These are phyloP conservation scores for Dendrocopos noguchii DNA, from an alignment of 2,113 vertebrate species.

Conservation along the genomic window DNA sequence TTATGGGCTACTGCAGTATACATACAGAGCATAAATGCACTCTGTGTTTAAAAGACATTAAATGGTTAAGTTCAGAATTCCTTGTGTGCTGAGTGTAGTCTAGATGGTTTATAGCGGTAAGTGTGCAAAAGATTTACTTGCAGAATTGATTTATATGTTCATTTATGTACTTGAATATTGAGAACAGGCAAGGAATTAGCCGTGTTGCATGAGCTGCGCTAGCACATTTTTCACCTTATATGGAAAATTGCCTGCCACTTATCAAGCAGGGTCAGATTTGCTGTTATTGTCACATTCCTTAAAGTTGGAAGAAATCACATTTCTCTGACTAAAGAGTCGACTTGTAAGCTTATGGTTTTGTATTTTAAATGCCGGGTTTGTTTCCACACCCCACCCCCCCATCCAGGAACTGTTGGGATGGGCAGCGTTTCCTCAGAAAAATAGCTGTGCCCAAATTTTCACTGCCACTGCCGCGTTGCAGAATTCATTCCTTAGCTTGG, in stretches of 20 bases:
- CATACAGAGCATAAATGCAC: not conserved
- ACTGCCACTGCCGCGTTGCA: not conserved
- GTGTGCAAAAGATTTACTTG: not conserved
- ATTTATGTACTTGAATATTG: slow-evolving; percentile 32
- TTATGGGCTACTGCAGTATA: not conserved
- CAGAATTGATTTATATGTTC: slow-evolving; percentile 1
- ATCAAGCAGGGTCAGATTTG: slow-evolving; percentile 73
- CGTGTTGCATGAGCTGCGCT: slow-evolving; percentile 43
- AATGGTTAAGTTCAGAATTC: slow-evolving; percentile 36
- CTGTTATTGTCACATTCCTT: slow-evolving; percentile 79
- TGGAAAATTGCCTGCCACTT: slow-evolving; percentile 76
- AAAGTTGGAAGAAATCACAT: slow-evolving; percentile 65
- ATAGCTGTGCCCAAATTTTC: not conserved
- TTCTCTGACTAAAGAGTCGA: slow-evolving; percentile 23
- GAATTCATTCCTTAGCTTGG: not conserved
- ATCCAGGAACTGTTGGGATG: not conserved
- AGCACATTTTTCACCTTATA: slow-evolving; percentile 83
- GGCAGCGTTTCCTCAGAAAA: not conserved
- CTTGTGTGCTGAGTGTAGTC: not conserved
- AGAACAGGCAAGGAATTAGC: slow-evolving; percentile 32
- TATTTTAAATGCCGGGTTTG: not conserved
- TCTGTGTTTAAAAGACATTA: not conserved
- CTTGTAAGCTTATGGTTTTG: not conserved
- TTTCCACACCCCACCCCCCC: no score
- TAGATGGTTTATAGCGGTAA: slow-evolving; percentile 19